Evolutionary conservation across 2,888 invertebrate genomes (phyloP), one percentile per base, ranked within the genome.

Genomic region (Catocala nupta): DNA sequence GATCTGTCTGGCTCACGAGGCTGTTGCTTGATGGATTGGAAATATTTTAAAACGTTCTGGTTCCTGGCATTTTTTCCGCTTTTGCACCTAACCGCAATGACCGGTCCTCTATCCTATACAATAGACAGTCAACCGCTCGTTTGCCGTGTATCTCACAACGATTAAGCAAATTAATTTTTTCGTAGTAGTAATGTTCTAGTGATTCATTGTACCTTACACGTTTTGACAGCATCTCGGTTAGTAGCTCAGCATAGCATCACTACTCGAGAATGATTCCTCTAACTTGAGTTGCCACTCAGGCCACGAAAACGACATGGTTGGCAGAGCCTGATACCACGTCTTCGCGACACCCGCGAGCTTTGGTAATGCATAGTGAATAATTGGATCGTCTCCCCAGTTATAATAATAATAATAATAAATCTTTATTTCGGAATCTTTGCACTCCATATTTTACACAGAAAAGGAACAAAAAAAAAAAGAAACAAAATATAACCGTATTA

Each of bases 21-120:
- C n/a, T 12, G n/a, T 13, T 3, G 55, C 12, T 59, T 59, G 9
- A 62, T 59, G 0, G 62, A 59, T 13, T 62, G 55, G 34, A 61
- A 61, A 51, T 61, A 61, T 36, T 36, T 7, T 12, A 65, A 36
- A 0, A 65, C 55, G 9, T 59, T 64, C 64, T 0, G 64, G 59
- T 55, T 65, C 54, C 8, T 55, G 5, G 50, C 55, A 65, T n/a
- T 10, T 60, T 54, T 1, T 16, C 9, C 1, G 57, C 60, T 16
- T 60, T 55, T 5, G 62, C 62, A 0, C 62, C 59, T 11, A 63
- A 53, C 16, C 59, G 36, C 6, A 66, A 39, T 9, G 44, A 25
- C 5, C 63, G 43, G 42, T 67, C 63, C 3, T 62, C 67, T 7
- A 68, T 67, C 0, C 71, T 69, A 36, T 59, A 56, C 3, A 71